Evolutionary conservation across 2,888 invertebrate genomes (phyloP), one percentile per base, ranked within the genome.

Genomic region (Trypoxylon attenuatum): DNA sequence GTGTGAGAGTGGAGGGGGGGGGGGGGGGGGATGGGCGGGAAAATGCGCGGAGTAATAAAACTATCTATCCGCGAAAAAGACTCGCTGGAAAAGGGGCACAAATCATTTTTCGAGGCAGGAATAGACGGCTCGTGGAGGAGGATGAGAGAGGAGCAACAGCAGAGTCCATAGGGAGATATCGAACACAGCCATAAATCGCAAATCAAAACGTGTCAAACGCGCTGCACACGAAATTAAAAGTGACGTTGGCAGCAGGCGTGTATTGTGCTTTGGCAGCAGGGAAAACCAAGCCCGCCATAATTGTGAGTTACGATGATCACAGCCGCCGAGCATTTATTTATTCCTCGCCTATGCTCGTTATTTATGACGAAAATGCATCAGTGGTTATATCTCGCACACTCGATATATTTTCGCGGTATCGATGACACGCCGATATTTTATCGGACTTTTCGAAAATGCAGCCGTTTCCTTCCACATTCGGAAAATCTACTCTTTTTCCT

Each of bases 201-300:
- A 82, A 84, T 82, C 79, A 82, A 84, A 84, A 83, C 77, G 78
- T 83, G 84, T 81, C 82, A 82, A 82, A 82, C 80, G 77, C 68
- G 73, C 62, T 60, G 69, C 74, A 66, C 77, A 73, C 77, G 71
- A 83, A 86, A 86, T 85, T 86, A 86, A 86, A 86, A 86, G 80
- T 85, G 86, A 86, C 86, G 84, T 77, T 69, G 62, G 29, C 70
- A 29, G 29, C 29, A 29, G 62, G 59, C 61, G 51, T 55, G 69
- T 63, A 69, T 69, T 63, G 70, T 56, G 56, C 69, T 73, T 72
- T 70, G 65, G 66, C 53, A 56, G 58, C 53, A n/a, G 61, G 63
- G 72, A 72, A 76, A 69, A 75, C 76, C 71, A 69, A 13, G 58
- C 64, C 69, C 62, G 73, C 70, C 72, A 77, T 84, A 84, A 84